Evolutionary conservation across 1,140 invertebrate species (phyloP), one percentile per base, ranked within the genome.

Genomic region (Dreissena polymorpha): DNA sequence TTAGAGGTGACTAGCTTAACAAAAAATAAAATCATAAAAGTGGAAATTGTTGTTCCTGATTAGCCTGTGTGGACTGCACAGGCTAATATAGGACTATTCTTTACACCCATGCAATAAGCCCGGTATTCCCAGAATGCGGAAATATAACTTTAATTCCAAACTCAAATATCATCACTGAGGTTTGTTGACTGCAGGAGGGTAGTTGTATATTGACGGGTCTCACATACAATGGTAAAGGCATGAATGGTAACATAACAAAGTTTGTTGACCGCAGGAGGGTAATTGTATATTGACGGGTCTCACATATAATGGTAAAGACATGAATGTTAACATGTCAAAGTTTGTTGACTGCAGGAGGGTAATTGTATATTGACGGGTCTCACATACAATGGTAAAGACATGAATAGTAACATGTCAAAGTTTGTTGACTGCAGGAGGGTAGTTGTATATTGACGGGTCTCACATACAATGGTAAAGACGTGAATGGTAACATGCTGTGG

Each of bases 231-330:
- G 96, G 96, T 16, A 94, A 93, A 67, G 93, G 95, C 29, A 94
- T 95, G 64, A 92, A 93, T 72, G 93, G 94, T 0, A 94, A 94
- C 76, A 80, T 87, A 8, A 2, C 39, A 2, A 39, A 39, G 39
- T 8, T 27, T 8, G 68, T 49, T 70, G 77, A 84, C 93, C 85
- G 12, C 76, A 94, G 93, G 93, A 94, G 87, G 93, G 93, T 0
- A 89, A 80, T 49, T 93, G 92, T 51, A 93, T 93, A 23, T 72
- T 93, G 49, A 91, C 89, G 67, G 97, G 97, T 14, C 88, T 99
- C 16, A 95, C 97, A 0, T 96, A 97, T 92, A 97, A 97, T 93
- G 96, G 96, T 16, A 94, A 93, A 67, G 93, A 95, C 29, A 94
- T 95, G 64, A 92, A 93, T 72, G 93, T 94, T 0, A 94, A 94